These are phyloP conservation scores for Premnoplex brunnescens DNA, from an alignment of 2,797 vertebrate species.

Conservation along the genomic window DNA sequence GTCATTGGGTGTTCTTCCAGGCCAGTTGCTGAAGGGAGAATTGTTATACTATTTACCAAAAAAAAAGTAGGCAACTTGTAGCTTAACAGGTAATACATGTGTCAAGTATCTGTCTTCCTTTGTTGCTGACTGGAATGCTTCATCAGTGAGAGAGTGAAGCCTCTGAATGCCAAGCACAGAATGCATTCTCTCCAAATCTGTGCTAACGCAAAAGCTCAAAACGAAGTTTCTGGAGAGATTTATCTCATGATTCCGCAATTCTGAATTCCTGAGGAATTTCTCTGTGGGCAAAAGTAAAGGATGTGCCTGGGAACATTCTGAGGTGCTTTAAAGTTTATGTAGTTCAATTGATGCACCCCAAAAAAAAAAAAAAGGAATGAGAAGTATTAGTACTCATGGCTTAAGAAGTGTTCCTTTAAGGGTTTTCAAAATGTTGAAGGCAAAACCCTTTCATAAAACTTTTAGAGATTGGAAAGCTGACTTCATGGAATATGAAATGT, in stretches of 20 bases:
- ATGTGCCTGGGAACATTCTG: fast-evolving
- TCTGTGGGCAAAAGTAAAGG: neutral
- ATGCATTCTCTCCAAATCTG: neutral
- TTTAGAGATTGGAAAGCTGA: neutral
- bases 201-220: neutral
- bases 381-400: neutral
- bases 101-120: neutral
- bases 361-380: neutral
- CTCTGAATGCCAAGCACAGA: neutral
- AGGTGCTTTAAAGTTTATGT: neutral
- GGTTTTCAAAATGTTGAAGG: neutral
- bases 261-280: neutral
- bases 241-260: neutral
- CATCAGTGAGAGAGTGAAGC: neutral
- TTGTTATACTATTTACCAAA: neutral
- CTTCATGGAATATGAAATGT: neutral
- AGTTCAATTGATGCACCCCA: neutral
- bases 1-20: neutral
- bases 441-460: fast-evolving
- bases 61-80: neutral
- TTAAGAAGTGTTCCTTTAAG: neutral
- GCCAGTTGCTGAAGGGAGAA: neutral
- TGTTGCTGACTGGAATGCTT: neutral
- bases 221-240: neutral
- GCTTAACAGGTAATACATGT: neutral